Evolutionary conservation across 2,888 invertebrate genomes (phyloP), one percentile per base, ranked within the genome.

Genomic region (Listrodromus nycthemerus): DNA sequence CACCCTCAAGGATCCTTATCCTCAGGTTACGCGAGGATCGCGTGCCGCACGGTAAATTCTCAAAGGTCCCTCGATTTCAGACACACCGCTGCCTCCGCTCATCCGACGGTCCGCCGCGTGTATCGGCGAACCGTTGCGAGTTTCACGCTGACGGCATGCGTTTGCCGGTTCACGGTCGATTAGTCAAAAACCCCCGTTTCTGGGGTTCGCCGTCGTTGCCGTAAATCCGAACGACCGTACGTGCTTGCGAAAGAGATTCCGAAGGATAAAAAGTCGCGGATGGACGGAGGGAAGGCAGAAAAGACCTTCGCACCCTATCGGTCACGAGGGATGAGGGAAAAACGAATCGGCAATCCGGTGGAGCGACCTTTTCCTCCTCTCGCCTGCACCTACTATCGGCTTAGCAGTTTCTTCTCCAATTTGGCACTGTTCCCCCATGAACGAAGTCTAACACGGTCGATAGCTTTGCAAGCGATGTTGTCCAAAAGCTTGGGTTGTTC

Each of bases 81-180:
- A 8, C 50, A 66, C 21, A 33, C 19, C 27, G 30, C 48, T 24
- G n/a, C 27, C 8, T 1, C 33, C 5, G 16, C 55, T 33, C 41
- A 48, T 77, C 37, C 6, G 8, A 21, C 33, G 24, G 45, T 55
- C 55, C 13, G 21, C 13, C 27, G 16, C 61, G 6, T 6, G 24
- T 58, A 48, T 16, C 52, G 24, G 7, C n/a, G 27, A 48, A 50
- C 24, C 58, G 24, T n/a, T 52, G 33, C 37, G 88, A 88, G 87
- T 88, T 87, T 45, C 21, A 78, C 37, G 61, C 89, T 87, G 89
- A 85, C 88, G 88, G 89, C 89, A 90, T 91, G 91, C 90, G 90
- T 89, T 90, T 27, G 13, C 89, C 89, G 88, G 85, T 88, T 91
- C 90, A 91, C 90, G 90, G 90, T 90, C 90, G 91, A 92, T 92